Evolutionary conservation across 1,140 invertebrate genomes (phyloP).

Genomic region (Cydia strobilella): DNA sequence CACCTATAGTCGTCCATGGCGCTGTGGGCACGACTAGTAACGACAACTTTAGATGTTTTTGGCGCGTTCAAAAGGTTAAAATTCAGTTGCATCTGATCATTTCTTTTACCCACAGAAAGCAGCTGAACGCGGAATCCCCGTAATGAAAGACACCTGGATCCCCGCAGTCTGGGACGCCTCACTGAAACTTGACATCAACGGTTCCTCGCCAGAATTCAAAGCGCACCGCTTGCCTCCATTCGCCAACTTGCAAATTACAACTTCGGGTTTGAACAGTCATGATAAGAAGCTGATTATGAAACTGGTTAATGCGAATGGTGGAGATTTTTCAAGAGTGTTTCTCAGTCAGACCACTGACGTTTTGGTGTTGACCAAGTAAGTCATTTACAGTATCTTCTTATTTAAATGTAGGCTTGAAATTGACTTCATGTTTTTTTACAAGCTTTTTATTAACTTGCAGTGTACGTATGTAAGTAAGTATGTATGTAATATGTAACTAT

Average conservation of each 20-base stretch:
- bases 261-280: slow-evolving; percentile 85
- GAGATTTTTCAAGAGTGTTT: slow-evolving; percentile 80
- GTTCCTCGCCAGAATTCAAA: slow-evolving; percentile 83
- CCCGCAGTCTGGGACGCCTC: slow-evolving; percentile 88
- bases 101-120: slow-evolving; percentile 87
- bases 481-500: no score
- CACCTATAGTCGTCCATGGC: no score
- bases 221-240: slow-evolving; percentile 89
- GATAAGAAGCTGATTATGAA: slow-evolving; percentile 87
- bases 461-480: no score
- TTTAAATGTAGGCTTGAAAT: no score
- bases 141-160: slow-evolving; percentile 91
- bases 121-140: slow-evolving; percentile 84
- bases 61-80: no score
- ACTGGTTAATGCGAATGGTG: slow-evolving; percentile 87
- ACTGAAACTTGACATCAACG: slow-evolving; percentile 82
- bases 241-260: slow-evolving; percentile 88
- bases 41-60: no score
- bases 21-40: no score
- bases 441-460: no score
- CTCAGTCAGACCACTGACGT: slow-evolving; percentile 79
- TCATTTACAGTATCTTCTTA: slow-evolving; percentile 39
- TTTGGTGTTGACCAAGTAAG: slow-evolving; percentile 79
- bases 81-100: no score
- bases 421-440: no score